Conservation (phyloP, 2,888 invertebrate species). For the Vanessa cardui region DNA sequence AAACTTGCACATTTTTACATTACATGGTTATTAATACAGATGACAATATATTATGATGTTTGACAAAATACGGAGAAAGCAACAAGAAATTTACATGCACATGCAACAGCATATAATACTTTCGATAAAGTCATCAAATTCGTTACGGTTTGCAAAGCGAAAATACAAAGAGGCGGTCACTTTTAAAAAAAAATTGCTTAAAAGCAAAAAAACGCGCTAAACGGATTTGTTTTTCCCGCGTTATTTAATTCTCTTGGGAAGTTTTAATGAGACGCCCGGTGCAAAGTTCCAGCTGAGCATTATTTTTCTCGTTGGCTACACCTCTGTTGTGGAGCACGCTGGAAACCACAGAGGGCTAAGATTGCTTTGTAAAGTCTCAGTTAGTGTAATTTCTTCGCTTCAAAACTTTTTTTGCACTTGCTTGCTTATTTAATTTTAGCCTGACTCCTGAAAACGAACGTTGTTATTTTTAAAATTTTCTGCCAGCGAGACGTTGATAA, state of each 20-base stretch:
- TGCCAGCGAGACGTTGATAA: too few species aligned
- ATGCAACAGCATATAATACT: too few species aligned
- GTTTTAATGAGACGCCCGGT: slow-evolving; percentile 36
- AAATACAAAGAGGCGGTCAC: neutral
- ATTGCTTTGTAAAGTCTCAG: slow-evolving; percentile 10
- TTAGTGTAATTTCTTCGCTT: slow-evolving; percentile 13
- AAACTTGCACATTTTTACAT: too few species aligned
- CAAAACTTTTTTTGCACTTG: neutral
- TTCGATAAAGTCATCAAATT: too few species aligned
- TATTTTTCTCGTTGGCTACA: slow-evolving; percentile 36
- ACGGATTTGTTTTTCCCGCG: slow-evolving; percentile 30
- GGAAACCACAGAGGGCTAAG: slow-evolving; percentile 6
- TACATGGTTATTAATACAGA: too few species aligned
- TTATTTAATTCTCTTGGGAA: slow-evolving; percentile 34
- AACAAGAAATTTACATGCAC: too few species aligned
- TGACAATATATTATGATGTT: too few species aligned
- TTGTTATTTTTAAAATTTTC: neutral
- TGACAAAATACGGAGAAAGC: too few species aligned
- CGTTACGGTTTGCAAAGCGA: neutral
- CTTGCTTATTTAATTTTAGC: neutral
- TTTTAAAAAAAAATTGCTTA: neutral
- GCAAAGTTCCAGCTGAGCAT: slow-evolving; percentile 30
- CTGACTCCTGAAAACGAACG: neutral
- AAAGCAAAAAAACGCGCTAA: slow-evolving; percentile 16
- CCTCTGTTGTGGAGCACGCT: slow-evolving; percentile 14